These are phyloP conservation scores for Sardina pilchardus DNA, from an alignment of 2,113 vertebrate species.

Conservation along the genomic window DNA sequence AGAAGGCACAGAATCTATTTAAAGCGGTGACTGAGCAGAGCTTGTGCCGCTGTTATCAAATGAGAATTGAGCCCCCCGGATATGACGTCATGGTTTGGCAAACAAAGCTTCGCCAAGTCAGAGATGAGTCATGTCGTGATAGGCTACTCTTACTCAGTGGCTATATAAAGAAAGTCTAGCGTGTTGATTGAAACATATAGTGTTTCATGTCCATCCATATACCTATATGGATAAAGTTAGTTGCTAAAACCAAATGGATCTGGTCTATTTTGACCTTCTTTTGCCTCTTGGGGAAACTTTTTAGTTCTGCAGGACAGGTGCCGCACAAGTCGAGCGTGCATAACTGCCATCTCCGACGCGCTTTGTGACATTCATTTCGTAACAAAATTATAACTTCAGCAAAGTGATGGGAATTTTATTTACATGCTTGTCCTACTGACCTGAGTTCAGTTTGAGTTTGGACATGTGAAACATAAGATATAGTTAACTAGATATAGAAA, in stretches of 20 bases:
- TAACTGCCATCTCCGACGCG: not conserved
- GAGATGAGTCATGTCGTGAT: slow-evolving; percentile 15
- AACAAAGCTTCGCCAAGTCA: slow-evolving; percentile 41
- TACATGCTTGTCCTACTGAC: not conserved
- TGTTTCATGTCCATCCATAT: not conserved
- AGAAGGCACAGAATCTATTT: not conserved
- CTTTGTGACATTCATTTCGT: not conserved
- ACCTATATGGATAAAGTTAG: not conserved
- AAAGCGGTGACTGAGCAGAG: slow-evolving; percentile 15
- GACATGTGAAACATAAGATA: too few relatives aligned
- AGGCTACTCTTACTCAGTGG: not conserved
- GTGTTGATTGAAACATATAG: not conserved
- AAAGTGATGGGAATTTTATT: not conserved
- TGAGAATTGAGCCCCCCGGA: slow-evolving; percentile 35
- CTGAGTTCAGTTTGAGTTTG: not conserved
- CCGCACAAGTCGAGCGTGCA: not conserved
- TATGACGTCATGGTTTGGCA: slow-evolving; percentile 45
- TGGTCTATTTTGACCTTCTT: not conserved
- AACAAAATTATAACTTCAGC: not conserved
- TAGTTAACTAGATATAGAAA: too few relatives aligned
- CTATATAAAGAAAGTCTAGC: not conserved
- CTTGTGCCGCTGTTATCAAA: slow-evolving; percentile 36
- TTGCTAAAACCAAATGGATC: not conserved
- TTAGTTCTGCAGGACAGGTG: not conserved
- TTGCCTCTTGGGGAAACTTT: not conserved